These are phyloP conservation scores for Gymnoscopelus braueri DNA, from an alignment of 2,797 vertebrate genomes.

Conservation along the genomic window DNA sequence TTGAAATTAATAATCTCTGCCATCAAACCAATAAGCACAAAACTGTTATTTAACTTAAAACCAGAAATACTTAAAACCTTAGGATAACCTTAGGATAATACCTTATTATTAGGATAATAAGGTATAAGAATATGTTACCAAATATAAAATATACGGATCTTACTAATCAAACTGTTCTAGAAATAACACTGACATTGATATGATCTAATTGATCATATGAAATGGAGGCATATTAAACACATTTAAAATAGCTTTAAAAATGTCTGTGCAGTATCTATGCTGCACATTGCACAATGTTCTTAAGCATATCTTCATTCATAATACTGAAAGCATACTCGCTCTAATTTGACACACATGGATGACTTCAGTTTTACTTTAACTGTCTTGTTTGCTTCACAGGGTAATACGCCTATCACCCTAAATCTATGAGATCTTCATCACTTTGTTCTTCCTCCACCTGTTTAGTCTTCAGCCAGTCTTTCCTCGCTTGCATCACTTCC, in stretches of 20 bases:
- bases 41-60: no score
- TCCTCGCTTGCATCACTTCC: slow-evolving; percentile 83
- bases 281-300: not conserved
- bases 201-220: not conserved
- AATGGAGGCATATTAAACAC: slow-evolving; percentile 15
- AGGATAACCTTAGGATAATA: no score
- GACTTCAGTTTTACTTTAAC: slow-evolving; percentile 15
- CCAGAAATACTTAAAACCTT: no score
- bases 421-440: slow-evolving; percentile 71
- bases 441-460: slow-evolving; percentile 29
- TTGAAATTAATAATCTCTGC: no score
- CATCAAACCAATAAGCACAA: no score
- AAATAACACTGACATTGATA: not conserved
- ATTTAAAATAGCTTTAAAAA: slow-evolving; percentile 23
- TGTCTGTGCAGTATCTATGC: not conserved
- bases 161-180: slow-evolving; percentile 1
- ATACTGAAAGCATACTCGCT: slow-evolving; percentile 28
- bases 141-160: not conserved
- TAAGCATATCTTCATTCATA: slow-evolving; percentile 8
- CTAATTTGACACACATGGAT: slow-evolving; percentile 43
- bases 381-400: not conserved
- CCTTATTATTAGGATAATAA: no score
- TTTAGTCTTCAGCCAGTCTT: slow-evolving; percentile 82
- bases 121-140: no score
- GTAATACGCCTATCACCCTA: slow-evolving; percentile 50